Base-by-base conservation (phyloP, 2,797 vertebrate genomes). In the Lepilemur septentrionalis region DNA sequence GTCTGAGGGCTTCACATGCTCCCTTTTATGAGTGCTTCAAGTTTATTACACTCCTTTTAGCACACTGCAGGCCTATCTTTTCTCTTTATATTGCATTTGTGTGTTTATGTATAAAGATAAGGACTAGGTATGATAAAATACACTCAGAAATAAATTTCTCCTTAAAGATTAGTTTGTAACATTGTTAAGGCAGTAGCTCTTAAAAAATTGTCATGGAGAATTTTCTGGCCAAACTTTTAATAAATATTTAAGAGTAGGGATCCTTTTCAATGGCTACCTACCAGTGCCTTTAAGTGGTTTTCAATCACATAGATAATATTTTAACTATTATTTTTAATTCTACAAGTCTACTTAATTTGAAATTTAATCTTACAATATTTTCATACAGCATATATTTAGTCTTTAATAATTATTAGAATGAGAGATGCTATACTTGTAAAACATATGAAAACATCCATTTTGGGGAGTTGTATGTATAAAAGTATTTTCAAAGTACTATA, bases 361-460 rank as follows among this genome's bases (percentile, higher is more conserved):
- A 84, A 84, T 95, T 89, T 84, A 93, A 90, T 67, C 10, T 81
- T 85, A n/a, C 2, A 80, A 12, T 79, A 80, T 59, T 93, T 93
- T 73, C 38, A 80, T 38, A 46, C 25, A 90, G n/a, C 13, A 59
- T 59, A 85, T 46, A 65, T 65, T 84, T 95, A 69, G 23, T 76
- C 88, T 41, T 35, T 50, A 83, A 61, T 83, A 63, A 89, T 88
- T 79, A 43, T 61, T 48, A 89, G 78, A 72, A 93, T 25, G 32
- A 80, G 65, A 90, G 73, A 80, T 93, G 14, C 43, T 84, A 32
- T 28, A 38, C 30, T 89, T 93, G 50, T 76, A 18, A 96, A 75
- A 69, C 23, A 87, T n/a, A 43, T 13, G 67, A 67, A 79, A 81
- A 43, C 9, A 52, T n/a, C 7, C 5, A 70, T 8, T 57, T 79